Evolutionary conservation across 2,797 vertebrate genomes (phyloP), one percentile per base, ranked within the genome.

Genomic region (Sebastes cheni): DNA sequence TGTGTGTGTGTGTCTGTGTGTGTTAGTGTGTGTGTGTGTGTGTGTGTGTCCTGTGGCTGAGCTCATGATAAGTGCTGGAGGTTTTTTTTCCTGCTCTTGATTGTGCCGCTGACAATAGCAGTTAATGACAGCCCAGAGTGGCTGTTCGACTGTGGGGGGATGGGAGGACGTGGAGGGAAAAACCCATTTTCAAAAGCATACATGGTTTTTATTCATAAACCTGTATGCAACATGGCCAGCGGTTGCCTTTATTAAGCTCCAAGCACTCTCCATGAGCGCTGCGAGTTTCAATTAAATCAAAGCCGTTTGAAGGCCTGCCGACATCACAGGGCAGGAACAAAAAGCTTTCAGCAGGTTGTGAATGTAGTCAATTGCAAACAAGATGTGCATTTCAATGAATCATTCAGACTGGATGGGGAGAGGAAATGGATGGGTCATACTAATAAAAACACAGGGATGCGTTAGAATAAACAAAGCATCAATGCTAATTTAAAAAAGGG

Each of bases 331-430:
- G 60, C 75, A 69, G 1, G 73, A 86, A 92, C 89, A 92, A 93
- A 95, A 95, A 92, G 92, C 94, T 95, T 95, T 94, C 91, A 93
- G 88, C 90, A 78, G 92, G 90, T 92, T 87, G 87, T 93, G 92
- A 93, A 92, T 87, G 88, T 92, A 91, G 91, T 92, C 94, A 93
- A 92, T 94, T 93, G 87, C 86, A 92, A 85, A 91, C 87, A 91
- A 91, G 90, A 91, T 91, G 92, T 94, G 94, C 94, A 95, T 96
- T 94, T 96, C 91, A 95, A 95, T 95, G 92, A 95, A 79, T 89
- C 91, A 92, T 94, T 93, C 88, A 92, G 88, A 4, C 67, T 80
- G 69, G 86, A 89, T 76, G 75, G n/a, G 75, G 83, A 88, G 79
- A 88, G 90, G 81, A 93, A 92, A 81, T 81, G 75, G 87, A 86